phyloP scores from a whole-genome alignment of 2,888 invertebrate genomes.

The Archips xylosteana region DNA sequence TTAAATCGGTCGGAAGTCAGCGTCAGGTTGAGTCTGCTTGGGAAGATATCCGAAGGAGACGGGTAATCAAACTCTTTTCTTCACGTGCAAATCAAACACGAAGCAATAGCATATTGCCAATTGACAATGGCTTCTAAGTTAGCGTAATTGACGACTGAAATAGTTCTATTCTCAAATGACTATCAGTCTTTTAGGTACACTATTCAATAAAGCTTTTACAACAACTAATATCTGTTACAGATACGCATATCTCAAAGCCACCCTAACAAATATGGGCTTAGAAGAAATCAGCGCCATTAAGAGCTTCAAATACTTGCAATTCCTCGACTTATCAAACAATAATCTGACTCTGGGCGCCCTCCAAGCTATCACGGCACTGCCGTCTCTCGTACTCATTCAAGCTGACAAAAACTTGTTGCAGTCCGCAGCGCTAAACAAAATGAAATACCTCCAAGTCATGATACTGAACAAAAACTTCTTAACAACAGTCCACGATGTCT shows the following conservation, averaged over 20 bases:
- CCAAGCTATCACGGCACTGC: conserved; percentile 79
- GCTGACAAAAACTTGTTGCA: conserved; percentile 83
- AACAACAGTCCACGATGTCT: conserved; percentile 77
- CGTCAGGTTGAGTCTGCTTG: background rate
- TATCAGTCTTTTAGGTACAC: background rate
- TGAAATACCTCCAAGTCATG: conserved; percentile 87
- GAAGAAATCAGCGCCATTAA: conserved; percentile 82
- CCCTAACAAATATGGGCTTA: conserved; percentile 76
- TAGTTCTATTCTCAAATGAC: background rate
- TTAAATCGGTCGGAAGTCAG: conserved; percentile 2
- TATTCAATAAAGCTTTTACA: background rate
- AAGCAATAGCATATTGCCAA: background rate
- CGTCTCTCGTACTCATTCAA: conserved; percentile 83
- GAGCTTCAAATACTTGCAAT: conserved; percentile 83
- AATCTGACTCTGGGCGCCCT: conserved; percentile 75
- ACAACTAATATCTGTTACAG: conserved; percentile 55
- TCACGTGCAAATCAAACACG: background rate
- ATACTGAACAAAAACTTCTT: conserved; percentile 84
- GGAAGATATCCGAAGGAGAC: background rate
- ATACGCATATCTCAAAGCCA: conserved; percentile 86
- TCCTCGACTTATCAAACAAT: conserved; percentile 85
- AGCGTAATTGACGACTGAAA: background rate
- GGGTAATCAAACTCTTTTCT: background rate
- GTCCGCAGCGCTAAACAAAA: conserved; percentile 77
- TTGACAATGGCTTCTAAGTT: too few species aligned